These are phyloP conservation scores for Cardinalis cardinalis DNA, from an alignment of 2,113 vertebrate genomes.

Conservation along the genomic window DNA sequence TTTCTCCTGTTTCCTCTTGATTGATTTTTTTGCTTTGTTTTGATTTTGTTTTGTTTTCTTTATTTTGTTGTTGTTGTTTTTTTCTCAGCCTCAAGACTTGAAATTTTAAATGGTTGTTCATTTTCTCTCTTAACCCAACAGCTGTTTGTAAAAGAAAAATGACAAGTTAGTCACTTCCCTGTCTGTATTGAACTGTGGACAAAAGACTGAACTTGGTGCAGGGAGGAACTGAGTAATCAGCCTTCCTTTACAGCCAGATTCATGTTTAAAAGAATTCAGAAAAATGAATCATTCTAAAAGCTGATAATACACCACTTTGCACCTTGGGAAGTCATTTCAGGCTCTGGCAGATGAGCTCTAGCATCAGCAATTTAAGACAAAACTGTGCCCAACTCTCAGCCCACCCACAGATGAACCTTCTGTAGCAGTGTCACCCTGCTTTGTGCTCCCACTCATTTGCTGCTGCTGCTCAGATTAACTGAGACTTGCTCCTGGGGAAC, in stretches of 20 bases:
- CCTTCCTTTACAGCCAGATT: constrained; percentile 23
- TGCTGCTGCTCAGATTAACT: not conserved
- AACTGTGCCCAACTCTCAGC: not conserved
- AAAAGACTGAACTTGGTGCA: constrained; percentile 44
- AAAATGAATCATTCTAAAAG: constrained; percentile 49
- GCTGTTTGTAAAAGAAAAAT: constrained; percentile 35
- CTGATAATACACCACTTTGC: constrained; percentile 21
- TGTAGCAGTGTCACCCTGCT: not conserved
- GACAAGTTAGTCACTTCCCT: constrained; percentile 47
- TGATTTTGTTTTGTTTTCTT: not conserved
- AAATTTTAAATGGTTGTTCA: not conserved
- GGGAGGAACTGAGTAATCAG: constrained; percentile 60
- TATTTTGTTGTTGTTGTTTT: fast-evolving
- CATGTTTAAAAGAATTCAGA: constrained; percentile 31
- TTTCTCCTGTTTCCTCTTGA: not conserved
- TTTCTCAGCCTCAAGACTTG: not conserved
- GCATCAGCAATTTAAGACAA: constrained; percentile 7
- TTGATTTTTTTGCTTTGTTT: not conserved
- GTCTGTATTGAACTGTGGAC: constrained; percentile 29
- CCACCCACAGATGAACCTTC: not conserved
- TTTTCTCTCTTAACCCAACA: constrained; percentile 2
- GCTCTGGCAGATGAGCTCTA: not conserved
- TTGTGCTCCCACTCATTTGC: not conserved
- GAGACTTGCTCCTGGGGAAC: not conserved
- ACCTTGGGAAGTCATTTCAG: constrained; percentile 43